A percentile compares a stretch with the other conserved stretches of the same genome.
Evolutionary conservation across 2,888 invertebrate species (phyloP).

Genomic region (Lapara coniferarum): DNA sequence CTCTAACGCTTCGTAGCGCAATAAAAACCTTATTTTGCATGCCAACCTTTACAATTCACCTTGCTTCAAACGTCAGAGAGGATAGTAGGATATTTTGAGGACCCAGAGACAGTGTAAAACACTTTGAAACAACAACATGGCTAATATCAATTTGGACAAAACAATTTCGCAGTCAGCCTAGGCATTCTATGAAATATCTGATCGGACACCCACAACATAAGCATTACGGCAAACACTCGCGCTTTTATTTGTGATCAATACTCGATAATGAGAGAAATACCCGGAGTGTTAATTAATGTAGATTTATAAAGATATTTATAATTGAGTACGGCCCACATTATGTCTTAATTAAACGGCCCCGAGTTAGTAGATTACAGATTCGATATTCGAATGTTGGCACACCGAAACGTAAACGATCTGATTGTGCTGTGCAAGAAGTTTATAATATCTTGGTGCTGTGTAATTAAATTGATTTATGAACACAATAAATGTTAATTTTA

Average conservation of each 20-base stretch:
- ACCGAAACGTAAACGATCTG: background rate
- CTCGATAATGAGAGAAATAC: constrained; percentile 24
- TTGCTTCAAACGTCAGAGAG: too few species aligned
- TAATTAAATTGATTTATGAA: background rate
- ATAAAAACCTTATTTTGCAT: too few species aligned
- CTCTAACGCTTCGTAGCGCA: too few species aligned
- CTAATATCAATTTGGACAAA: background rate
- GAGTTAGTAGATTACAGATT: background rate
- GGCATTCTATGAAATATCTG: constrained; percentile 6
- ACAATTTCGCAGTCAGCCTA: background rate
- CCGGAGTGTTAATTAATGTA: constrained; percentile 23
- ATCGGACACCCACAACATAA: constrained; percentile 18
- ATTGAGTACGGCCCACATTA: constrained; percentile 12
- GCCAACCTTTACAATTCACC: too few species aligned
- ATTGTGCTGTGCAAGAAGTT: background rate
- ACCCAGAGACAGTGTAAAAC: too few species aligned
- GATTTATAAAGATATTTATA: constrained; percentile 24
- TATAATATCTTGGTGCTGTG: too few species aligned
- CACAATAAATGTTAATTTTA: background rate
- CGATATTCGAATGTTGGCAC: constrained; percentile 1
- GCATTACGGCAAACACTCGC: background rate
- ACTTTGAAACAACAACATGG: background rate
- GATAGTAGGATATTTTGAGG: too few species aligned
- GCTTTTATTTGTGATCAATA: constrained; percentile 30
- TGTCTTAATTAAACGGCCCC: constrained; percentile 9